Evolutionary conservation across 2,113 vertebrate species (phyloP).

Genomic region (Neopipo cinnamomea): DNA sequence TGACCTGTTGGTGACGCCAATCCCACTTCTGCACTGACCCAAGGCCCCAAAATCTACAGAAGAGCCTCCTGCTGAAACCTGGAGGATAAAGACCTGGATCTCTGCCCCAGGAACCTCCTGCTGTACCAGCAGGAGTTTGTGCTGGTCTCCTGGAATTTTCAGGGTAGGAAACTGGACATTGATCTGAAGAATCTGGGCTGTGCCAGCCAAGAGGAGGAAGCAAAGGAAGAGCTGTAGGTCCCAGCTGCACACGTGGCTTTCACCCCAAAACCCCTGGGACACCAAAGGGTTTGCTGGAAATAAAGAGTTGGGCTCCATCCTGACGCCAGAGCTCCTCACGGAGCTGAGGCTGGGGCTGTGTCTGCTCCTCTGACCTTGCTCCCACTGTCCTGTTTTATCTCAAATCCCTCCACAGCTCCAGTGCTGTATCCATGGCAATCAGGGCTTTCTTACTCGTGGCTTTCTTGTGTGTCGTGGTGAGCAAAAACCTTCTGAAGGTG

Average conservation of each 20-base stretch:
- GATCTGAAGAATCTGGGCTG: neutral
- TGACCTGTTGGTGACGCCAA: too few species aligned
- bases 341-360: neutral
- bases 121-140: neutral
- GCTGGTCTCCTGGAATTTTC: neutral
- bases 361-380: neutral
- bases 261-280: accelerated
- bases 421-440: neutral
- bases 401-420: neutral
- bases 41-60: neutral
- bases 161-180: neutral
- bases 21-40: neutral
- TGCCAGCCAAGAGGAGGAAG: neutral
- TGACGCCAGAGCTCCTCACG: neutral
- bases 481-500: neutral
- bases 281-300: neutral
- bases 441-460: neutral
- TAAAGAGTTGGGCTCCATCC: neutral
- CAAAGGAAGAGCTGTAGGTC: neutral
- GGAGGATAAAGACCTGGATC: neutral
- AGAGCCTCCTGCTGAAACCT: neutral
- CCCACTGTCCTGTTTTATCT: neutral
- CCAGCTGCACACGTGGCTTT: neutral
- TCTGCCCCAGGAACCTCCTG: neutral
- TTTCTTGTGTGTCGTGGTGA: neutral